These are phyloP conservation scores for Aix galericulata DNA, from an alignment of 2,113 vertebrate species.

Conservation along the genomic window DNA sequence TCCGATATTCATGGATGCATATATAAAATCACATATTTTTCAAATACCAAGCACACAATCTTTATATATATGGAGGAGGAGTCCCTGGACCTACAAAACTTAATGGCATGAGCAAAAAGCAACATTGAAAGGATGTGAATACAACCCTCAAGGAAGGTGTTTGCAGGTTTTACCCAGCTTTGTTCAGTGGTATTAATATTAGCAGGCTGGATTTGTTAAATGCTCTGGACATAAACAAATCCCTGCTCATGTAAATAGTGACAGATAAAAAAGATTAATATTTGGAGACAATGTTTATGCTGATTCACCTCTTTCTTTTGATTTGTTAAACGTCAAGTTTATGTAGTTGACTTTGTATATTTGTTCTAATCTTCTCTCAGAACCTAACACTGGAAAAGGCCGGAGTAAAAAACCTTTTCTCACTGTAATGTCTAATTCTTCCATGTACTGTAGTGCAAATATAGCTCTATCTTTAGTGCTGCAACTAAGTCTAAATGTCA, in stretches of 20 bases:
- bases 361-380: slow-evolving; percentile 9
- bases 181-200: background rate
- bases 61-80: background rate
- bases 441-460: background rate
- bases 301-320: slow-evolving; percentile 28
- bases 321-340: slow-evolving; percentile 45
- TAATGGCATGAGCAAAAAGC: background rate
- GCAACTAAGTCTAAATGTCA: slow-evolving; percentile 28
- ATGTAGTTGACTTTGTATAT: background rate
- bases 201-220: background rate
- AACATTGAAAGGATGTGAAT: background rate
- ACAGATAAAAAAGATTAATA: background rate
- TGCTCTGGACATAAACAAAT: background rate
- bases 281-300: background rate
- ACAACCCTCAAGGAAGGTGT: background rate
- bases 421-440: slow-evolving; percentile 27
- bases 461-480: background rate
- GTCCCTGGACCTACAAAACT: background rate
- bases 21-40: background rate
- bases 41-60: background rate
- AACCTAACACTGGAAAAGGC: slow-evolving; percentile 35
- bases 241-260: background rate
- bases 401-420: slow-evolving; percentile 30
- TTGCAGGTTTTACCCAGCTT: background rate
- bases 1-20: background rate